Evolutionary conservation across 2,888 invertebrate species (phyloP), one percentile per base, ranked within the genome.

Genomic region (Notodromas monacha): DNA sequence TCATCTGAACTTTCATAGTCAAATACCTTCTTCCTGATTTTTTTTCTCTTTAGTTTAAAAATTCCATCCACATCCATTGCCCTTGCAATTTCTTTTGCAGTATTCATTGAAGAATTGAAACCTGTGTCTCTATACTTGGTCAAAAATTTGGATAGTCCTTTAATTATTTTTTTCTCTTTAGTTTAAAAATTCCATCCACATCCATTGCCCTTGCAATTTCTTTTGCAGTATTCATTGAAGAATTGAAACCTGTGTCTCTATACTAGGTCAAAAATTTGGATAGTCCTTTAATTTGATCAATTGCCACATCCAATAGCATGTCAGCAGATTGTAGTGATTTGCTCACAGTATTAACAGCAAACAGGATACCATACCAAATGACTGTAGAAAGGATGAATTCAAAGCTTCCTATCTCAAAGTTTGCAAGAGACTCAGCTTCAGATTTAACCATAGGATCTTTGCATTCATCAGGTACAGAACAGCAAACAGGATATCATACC

Each of bases 321-420:
- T 6, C n/a, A 8, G 6, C n/a, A 8, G 21, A 21, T n/a, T 21
- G 21, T n/a, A 21, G 6, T 8, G 21, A 21, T n/a, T 21, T 21
- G n/a, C 21, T 21, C n/a, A 21, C 21, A 21, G n/a, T 21, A n/a
- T 21, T 21, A 21, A 21, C 21, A 8, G 6, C 8, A n/a, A 21
- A 21, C n/a, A 21, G 21, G n/a, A 21, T 6, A 21, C n/a, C 21
- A n/a, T 21, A 21, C 21, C 21, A 21, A 21, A 21, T 21, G 6
- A 21, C 21, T 21, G n/a, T 6, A 8, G 21, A 8, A 6, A 21
- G 21, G n/a, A 21, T 21, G 21, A 21, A 21, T 8, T n/a, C n/a
- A 21, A 21, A 21, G n/a, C n/a, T n/a, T 21, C n/a, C 21, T n/a
- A 21, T 8, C 8, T 21, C 8, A 6, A 21, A 21, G n/a, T n/a